Evolutionary conservation across 2,797 vertebrate species (phyloP).

Genomic region (Cheirogaleus major): DNA sequence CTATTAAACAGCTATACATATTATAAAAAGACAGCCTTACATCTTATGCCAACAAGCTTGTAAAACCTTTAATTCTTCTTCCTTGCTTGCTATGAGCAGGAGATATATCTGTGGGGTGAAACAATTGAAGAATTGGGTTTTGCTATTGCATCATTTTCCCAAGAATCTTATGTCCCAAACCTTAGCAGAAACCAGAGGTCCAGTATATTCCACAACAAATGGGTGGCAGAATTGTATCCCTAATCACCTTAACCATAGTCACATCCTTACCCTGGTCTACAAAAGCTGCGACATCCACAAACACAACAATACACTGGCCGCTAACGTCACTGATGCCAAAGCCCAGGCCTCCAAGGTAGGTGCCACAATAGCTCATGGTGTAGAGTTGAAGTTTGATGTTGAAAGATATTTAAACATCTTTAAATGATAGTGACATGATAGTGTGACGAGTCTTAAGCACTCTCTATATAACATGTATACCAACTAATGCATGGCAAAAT

Average conservation of each 20-base stretch:
- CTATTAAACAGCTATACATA: background rate
- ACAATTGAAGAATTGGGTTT: background rate
- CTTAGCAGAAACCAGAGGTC: background rate
- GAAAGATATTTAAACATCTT: background rate
- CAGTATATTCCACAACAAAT: background rate
- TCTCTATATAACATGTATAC: background rate
- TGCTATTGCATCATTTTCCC: background rate
- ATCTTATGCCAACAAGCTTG: slow-evolving; percentile 36
- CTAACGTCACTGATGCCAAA: background rate
- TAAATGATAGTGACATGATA: too few species aligned
- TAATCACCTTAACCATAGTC: background rate
- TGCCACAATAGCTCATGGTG: background rate
- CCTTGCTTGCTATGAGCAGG: background rate
- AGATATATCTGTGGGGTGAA: background rate
- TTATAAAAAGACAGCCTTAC: background rate
- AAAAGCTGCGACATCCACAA: background rate
- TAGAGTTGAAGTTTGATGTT: background rate
- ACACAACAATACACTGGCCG: background rate
- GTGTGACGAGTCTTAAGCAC: background rate
- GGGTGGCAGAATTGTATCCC: too few species aligned
- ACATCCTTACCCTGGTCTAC: background rate
- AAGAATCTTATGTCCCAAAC: background rate
- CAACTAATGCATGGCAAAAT: background rate
- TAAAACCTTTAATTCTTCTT: background rate
- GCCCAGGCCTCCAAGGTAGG: fast-evolving